phyloP scores from a whole-genome alignment of 2,888 invertebrate genomes.

The Drosophila mayaguana region DNA sequence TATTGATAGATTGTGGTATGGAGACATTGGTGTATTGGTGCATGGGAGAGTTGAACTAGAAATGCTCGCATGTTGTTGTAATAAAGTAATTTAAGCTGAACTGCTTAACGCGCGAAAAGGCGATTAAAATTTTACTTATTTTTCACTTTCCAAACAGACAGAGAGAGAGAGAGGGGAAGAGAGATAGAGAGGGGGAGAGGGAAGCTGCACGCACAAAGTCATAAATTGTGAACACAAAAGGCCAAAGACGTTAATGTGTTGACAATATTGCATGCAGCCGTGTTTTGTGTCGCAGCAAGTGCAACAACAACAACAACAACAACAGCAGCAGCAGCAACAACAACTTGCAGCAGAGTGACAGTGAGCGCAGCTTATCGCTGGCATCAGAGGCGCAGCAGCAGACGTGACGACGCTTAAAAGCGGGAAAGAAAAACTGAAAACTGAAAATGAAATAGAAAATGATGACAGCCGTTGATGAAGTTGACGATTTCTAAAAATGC shows the following conservation, averaged over 20 bases:
- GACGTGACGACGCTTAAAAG: constrained; percentile 66
- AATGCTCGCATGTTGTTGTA: constrained; percentile 32
- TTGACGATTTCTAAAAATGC: constrained; percentile 82
- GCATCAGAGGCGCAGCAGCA: constrained; percentile 57
- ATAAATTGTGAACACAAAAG: constrained; percentile 79
- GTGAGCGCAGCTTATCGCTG: constrained; percentile 68
- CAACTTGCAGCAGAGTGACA: constrained; percentile 37
- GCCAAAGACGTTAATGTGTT: constrained; percentile 79
- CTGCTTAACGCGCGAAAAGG: constrained; percentile 76
- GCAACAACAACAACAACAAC: constrained; percentile 16
- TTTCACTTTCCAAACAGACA: constrained; percentile 71
- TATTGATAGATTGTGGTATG: neutral
- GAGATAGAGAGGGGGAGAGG: neutral
- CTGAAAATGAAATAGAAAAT: constrained; percentile 42
- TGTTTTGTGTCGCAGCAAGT: constrained; percentile 43
- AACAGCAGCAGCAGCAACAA: constrained; percentile 7
- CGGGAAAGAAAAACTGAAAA: constrained; percentile 6
- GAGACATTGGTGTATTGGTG: neutral
- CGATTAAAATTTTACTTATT: constrained; percentile 79
- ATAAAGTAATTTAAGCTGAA: constrained; percentile 73
- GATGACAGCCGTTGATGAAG: constrained; percentile 81
- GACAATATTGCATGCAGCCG: constrained; percentile 80
- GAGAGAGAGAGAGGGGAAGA: neutral
- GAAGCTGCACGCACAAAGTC: constrained; percentile 64
- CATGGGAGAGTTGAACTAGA: constrained; percentile 13